Percentiles rank a stretch among this genome's conserved stretches.
Conservation (phyloP, 2,888 invertebrate species). For the Psococerastis gibbosa region DNA sequence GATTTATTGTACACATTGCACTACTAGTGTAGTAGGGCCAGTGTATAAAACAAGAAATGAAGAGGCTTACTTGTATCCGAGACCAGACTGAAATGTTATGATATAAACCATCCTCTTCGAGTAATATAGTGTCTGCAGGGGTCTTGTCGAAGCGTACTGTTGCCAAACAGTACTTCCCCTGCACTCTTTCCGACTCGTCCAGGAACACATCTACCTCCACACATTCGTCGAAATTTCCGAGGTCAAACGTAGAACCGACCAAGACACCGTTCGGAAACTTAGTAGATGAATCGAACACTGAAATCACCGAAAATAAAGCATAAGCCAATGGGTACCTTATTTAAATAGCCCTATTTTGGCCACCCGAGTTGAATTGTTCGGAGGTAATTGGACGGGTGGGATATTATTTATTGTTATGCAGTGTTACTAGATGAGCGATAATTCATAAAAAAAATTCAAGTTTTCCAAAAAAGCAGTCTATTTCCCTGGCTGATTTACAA, state of each 20-base stretch:
- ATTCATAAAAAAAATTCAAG: no score
- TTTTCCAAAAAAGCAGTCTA: no score
- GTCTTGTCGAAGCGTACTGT: not conserved
- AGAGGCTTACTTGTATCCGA: not conserved
- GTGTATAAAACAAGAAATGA: no score
- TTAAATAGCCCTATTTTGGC: no score
- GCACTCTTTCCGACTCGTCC: slow-evolving; percentile 11
- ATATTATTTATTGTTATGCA: no score
- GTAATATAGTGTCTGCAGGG: not conserved
- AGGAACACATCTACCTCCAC: slow-evolving; percentile 16
- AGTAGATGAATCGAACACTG: slow-evolving; percentile 14
- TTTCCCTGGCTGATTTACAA: no score
- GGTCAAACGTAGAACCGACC: slow-evolving; percentile 12
- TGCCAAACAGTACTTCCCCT: slow-evolving; percentile 12
- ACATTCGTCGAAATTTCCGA: slow-evolving; percentile 15
- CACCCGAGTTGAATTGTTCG: no score
- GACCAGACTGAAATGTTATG: not conserved
- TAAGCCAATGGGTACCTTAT: no score
- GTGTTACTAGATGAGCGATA: no score
- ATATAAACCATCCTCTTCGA: not conserved
- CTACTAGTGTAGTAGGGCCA: no score
- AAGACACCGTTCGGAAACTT: slow-evolving; percentile 14
- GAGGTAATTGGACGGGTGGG: no score
- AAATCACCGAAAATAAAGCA: slow-evolving; percentile 10
- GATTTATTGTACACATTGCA: no score